These are phyloP conservation scores for Eciton burchellii DNA, from an alignment of 1,140 invertebrate genomes.

Conservation along the genomic window DNA sequence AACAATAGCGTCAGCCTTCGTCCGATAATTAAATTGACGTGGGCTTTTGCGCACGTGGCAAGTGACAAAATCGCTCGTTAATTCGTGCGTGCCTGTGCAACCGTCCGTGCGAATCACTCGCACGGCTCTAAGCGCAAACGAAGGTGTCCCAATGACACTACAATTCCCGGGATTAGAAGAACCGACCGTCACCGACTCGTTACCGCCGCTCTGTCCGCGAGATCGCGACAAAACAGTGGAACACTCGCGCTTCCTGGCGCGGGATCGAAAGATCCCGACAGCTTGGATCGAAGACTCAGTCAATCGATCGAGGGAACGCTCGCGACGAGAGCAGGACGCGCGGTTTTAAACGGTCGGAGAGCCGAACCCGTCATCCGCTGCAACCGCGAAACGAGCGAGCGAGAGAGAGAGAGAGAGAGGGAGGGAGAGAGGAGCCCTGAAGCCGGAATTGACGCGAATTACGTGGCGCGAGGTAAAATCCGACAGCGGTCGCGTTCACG, in stretches of 20 bases:
- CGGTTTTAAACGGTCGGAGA: no score
- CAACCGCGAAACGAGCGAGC: no score
- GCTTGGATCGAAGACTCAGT: neutral
- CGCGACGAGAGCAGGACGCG: no score
- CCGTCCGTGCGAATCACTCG: slow-evolving; percentile 29
- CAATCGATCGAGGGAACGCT: no score
- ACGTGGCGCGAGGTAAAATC: slow-evolving; percentile 30
- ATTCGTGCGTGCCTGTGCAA: slow-evolving; percentile 59
- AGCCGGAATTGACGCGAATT: slow-evolving; percentile 37
- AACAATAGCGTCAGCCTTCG: slow-evolving; percentile 72
- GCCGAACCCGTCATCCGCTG: no score
- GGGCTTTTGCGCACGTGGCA: slow-evolving; percentile 71
- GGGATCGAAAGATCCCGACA: no score
- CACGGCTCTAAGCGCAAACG: slow-evolving; percentile 37
- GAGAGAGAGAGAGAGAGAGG: no score
- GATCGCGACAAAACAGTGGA: neutral
- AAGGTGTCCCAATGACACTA: slow-evolving; percentile 54
- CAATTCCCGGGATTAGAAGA: neutral
- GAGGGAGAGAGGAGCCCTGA: no score
- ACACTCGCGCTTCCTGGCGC: neutral
- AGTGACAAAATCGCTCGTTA: slow-evolving; percentile 73
- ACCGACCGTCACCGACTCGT: slow-evolving; percentile 7
- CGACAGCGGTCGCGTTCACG: slow-evolving; percentile 44
- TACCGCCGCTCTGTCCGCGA: neutral
- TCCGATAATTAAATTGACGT: slow-evolving; percentile 75